phyloP scores from a whole-genome alignment of 2,113 vertebrate genomes.

The Scomber colias region DNA sequence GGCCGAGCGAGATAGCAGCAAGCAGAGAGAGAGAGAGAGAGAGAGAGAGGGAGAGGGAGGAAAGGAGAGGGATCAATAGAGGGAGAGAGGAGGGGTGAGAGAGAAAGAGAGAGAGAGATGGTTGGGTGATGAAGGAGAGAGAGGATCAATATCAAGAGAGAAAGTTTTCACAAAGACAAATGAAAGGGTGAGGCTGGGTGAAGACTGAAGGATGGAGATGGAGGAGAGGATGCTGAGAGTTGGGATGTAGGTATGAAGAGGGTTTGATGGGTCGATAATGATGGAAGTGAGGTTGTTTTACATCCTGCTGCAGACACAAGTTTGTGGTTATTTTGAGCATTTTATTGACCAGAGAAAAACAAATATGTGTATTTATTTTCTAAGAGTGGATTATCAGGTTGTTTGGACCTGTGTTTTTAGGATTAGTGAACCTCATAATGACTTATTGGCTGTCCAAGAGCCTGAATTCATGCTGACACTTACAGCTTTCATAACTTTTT shows the following conservation, averaged over 20 bases:
- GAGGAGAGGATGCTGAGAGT: slow-evolving; percentile 30
- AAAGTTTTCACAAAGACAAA: slow-evolving; percentile 72
- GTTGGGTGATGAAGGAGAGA: slow-evolving; percentile 38
- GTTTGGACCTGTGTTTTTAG: too few relatives aligned
- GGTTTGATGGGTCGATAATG: slow-evolving; percentile 18
- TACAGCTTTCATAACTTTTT: background rate
- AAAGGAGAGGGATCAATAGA: slow-evolving; percentile 20
- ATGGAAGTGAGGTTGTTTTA: slow-evolving; percentile 9
- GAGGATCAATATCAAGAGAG: slow-evolving; percentile 68
- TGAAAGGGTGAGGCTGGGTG: slow-evolving; percentile 29
- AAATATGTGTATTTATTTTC: background rate
- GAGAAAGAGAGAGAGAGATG: slow-evolving; percentile 36
- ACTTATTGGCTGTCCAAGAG: too few relatives aligned
- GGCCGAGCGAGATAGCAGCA: slow-evolving; percentile 74
- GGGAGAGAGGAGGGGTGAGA: slow-evolving; percentile 82
- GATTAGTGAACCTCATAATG: too few relatives aligned
- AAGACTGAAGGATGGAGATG: slow-evolving; percentile 32
- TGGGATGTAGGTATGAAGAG: slow-evolving; percentile 20
- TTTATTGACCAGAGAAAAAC: background rate
- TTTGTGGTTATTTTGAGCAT: background rate
- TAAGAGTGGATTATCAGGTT: background rate
- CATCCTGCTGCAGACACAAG: slow-evolving; percentile 9
- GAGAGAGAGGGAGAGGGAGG: slow-evolving; percentile 80
- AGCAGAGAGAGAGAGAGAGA: slow-evolving; percentile 71
- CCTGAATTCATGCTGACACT: too few relatives aligned